Evolutionary conservation across 2,113 vertebrate genomes (phyloP).

Genomic region (Cavia porcellus): DNA sequence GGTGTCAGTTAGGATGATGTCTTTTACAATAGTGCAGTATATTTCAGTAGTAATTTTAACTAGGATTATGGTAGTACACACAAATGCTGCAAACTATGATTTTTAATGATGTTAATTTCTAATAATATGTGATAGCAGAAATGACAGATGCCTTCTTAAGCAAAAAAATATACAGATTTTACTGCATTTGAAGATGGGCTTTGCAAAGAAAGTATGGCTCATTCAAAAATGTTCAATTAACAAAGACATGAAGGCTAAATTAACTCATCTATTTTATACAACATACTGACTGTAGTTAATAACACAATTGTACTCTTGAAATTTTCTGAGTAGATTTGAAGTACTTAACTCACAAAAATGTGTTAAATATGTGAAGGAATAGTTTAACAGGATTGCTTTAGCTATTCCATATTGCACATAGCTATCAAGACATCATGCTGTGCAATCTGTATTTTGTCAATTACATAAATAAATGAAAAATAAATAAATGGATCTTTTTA

Average conservation of each 20-base stretch:
- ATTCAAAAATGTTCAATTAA: not conserved
- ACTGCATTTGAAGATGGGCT: not conserved
- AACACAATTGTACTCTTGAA: not conserved
- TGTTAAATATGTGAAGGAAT: not conserved
- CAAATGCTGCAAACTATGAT: not conserved
- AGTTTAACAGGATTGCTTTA: not conserved
- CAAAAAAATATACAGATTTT: not conserved
- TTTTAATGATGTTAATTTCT: not conserved
- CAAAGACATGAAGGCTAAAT: not conserved
- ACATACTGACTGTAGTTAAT: not conserved
- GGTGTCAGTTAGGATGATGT: not conserved
- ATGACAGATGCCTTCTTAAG: not conserved
- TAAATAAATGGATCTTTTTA: not conserved
- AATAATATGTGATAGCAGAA: not conserved
- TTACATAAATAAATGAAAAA: not conserved
- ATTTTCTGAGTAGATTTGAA: not conserved
- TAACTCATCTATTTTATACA: not conserved
- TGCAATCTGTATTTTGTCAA: not conserved
- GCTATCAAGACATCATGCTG: not conserved
- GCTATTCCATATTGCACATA: too few relatives aligned
- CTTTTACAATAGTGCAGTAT: not conserved
- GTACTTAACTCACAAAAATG: not conserved
- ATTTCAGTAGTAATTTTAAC: not conserved
- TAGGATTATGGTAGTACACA: not conserved
- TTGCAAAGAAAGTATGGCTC: not conserved